A percentile compares a stretch with the other conserved stretches of the same genome.
Conservation (phyloP, 1,140 invertebrate genomes). For the Drosophila baimaii region DNA sequence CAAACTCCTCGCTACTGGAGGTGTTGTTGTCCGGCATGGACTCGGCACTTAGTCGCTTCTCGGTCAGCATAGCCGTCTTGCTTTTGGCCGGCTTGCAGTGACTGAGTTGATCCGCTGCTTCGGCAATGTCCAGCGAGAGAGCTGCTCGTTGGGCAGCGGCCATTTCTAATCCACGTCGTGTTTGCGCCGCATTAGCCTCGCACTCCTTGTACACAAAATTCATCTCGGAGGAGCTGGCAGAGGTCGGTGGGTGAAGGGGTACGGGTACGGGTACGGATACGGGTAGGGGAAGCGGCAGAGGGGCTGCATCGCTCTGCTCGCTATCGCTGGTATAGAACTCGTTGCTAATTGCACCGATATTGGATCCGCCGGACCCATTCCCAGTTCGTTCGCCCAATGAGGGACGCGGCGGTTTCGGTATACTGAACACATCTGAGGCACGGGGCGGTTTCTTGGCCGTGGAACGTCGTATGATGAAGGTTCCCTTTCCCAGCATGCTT, state of each 20-base stretch:
- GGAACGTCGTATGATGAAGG: conserved; percentile 75
- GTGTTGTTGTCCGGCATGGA: conserved; percentile 78
- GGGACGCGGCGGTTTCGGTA: conserved; percentile 66
- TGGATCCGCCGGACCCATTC: conserved; percentile 21
- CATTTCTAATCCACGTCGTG: conserved; percentile 67
- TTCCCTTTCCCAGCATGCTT: conserved; percentile 80
- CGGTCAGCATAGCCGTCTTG: conserved; percentile 71
- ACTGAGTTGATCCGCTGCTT: conserved; percentile 56
- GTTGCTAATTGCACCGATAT: conserved; percentile 62
- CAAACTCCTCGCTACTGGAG: conserved; percentile 74
- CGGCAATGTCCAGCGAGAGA: conserved; percentile 71
- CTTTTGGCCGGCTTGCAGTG: conserved; percentile 55
- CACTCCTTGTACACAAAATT: conserved; percentile 70
- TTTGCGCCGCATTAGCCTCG: conserved; percentile 54
- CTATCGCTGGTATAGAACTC: conserved; percentile 74
- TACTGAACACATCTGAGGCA: conserved; percentile 62
- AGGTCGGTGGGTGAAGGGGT: conserved; percentile 26
- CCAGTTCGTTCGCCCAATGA: conserved; percentile 42
- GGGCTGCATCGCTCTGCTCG: conserved; percentile 59
- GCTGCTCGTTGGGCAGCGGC: conserved; percentile 58
- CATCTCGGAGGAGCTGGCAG: conserved; percentile 43
- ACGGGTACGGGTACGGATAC: conserved; percentile 27
- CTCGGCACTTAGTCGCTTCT: conserved; percentile 71
- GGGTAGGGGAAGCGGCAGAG: conserved; percentile 41
- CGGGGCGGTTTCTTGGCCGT: conserved; percentile 71